These are phyloP conservation scores for Lasiommata megera DNA, from an alignment of 2,888 invertebrate genomes.

Conservation along the genomic window DNA sequence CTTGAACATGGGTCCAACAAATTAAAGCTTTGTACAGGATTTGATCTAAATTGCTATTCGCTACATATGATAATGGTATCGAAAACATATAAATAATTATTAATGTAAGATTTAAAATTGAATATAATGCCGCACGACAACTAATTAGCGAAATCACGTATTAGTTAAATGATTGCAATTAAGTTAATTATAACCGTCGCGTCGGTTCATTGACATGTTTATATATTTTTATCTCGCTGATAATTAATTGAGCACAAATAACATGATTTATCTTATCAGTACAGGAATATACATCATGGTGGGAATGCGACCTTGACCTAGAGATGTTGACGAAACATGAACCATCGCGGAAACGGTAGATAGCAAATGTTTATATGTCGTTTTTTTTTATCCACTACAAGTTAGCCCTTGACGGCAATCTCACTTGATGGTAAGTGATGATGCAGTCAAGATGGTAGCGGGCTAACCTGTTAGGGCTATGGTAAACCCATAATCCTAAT, in stretches of 20 bases:
- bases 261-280: neutral
- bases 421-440: too few species aligned
- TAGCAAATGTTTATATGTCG: too few species aligned
- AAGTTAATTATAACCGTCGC: neutral
- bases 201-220: slow-evolving; percentile 6
- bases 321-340: neutral
- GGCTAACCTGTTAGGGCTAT: too few species aligned
- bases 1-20: too few species aligned
- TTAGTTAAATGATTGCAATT: slow-evolving; percentile 4
- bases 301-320: slow-evolving; percentile 2
- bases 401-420: too few species aligned
- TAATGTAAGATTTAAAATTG: neutral
- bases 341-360: too few species aligned
- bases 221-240: neutral
- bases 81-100: neutral
- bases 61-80: neutral
- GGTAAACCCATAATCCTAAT: too few species aligned
- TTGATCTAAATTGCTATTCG: too few species aligned
- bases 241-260: slow-evolving; percentile 10
- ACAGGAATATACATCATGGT: neutral
- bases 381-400: too few species aligned
- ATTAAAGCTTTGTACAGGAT: too few species aligned
- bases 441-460: too few species aligned
- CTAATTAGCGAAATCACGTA: neutral
- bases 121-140: too few species aligned